Percentiles rank a stretch among this genome's conserved stretches.
phyloP scores from a whole-genome alignment of 1,140 invertebrate genomes.

The Cyphomyrmex costatus region DNA sequence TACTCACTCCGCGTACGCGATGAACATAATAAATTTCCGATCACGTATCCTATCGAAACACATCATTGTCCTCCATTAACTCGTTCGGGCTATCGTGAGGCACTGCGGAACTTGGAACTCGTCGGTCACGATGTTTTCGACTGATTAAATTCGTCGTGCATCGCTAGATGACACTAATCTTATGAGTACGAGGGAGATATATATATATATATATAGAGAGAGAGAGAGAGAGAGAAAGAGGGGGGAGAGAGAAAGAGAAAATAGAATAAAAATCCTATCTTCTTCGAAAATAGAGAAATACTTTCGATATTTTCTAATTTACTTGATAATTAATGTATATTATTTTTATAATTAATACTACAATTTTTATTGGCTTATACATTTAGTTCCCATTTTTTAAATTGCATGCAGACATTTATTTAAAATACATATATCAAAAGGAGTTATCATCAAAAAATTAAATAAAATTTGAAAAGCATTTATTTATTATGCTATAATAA shows the following conservation, averaged over 20 bases:
- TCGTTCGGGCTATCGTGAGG: background rate
- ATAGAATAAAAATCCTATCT: background rate
- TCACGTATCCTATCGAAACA: constrained; percentile 32
- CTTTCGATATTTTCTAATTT: background rate
- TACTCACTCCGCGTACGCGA: background rate
- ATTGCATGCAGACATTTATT: too few relatives aligned
- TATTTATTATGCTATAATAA: constrained; percentile 47
- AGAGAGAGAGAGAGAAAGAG: background rate
- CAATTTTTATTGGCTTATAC: too few relatives aligned
- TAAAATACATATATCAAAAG: background rate
- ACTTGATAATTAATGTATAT: background rate
- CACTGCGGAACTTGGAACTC: background rate
- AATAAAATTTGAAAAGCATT: constrained; percentile 20
- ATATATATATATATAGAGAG: too few relatives aligned
- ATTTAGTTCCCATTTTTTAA: too few relatives aligned
- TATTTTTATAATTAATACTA: background rate
- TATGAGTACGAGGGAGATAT: background rate
- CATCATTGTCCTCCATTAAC: constrained; percentile 39
- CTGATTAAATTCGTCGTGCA: constrained; percentile 45
- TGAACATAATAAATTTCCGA: background rate
- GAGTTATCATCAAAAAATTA: background rate
- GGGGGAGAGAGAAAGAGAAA: background rate
- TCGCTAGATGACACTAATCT: constrained; percentile 51
- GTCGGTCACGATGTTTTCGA: constrained; percentile 52
- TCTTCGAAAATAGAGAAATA: background rate